Evolutionary conservation across 2,888 invertebrate species (phyloP).

Genomic region (Aethes cnicana): DNA sequence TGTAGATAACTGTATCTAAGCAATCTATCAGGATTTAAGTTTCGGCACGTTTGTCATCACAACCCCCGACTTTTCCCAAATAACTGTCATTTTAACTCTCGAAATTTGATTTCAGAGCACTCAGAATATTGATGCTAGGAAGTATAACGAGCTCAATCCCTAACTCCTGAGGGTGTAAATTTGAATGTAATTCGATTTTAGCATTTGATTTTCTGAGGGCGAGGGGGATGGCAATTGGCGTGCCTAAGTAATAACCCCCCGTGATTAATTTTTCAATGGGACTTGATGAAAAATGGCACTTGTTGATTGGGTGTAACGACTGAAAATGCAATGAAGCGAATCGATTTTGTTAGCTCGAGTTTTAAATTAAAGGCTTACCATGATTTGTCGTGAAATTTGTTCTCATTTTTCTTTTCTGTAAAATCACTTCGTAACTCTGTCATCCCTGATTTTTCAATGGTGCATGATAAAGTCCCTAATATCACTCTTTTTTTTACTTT

Average conservation of each 20-base stretch:
- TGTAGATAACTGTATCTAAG: too few relatives aligned
- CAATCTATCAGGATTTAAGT: neutral
- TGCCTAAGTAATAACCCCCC: conserved; percentile 53
- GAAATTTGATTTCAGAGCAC: conserved; percentile 45
- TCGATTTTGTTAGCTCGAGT: conserved; percentile 14
- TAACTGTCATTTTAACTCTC: conserved; percentile 37
- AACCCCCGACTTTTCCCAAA: conserved; percentile 10
- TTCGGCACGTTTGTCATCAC: neutral
- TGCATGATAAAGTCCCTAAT: too few relatives aligned
- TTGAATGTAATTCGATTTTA: conserved; percentile 62
- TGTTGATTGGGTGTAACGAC: conserved; percentile 27
- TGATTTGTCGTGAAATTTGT: too few relatives aligned
- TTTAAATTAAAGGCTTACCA: too few relatives aligned
- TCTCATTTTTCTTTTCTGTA: too few relatives aligned
- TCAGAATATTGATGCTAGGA: conserved; percentile 41
- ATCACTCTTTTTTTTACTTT: too few relatives aligned
- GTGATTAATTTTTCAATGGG: conserved; percentile 58
- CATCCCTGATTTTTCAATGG: too few relatives aligned
- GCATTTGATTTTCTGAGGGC: conserved; percentile 72
- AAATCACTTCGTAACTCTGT: too few relatives aligned
- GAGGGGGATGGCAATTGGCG: conserved; percentile 61
- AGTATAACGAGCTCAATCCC: conserved; percentile 53
- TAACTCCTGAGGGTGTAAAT: conserved; percentile 52
- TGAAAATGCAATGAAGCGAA: conserved; percentile 14
- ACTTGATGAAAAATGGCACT: conserved; percentile 32